Evolutionary conservation across 92 coral and sea anemone species (phyloP).

Genomic region (Actinernus sp.): DNA sequence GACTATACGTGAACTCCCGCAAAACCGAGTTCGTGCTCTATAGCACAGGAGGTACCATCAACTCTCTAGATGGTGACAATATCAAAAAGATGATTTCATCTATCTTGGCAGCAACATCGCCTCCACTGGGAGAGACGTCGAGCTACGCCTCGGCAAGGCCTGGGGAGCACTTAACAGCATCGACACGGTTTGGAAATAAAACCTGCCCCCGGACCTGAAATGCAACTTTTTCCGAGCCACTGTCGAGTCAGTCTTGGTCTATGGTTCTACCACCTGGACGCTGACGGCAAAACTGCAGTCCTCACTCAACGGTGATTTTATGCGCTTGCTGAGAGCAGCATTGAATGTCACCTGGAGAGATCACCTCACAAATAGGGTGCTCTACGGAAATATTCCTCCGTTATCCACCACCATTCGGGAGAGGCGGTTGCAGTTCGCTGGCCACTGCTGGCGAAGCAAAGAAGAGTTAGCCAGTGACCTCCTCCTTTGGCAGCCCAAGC

Average conservation of each 20-base stretch:
- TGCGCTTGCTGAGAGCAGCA: slow-evolving; percentile 39
- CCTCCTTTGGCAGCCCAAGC: not conserved
- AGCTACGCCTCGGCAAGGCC: slow-evolving; percentile 26
- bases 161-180: slow-evolving; percentile 34
- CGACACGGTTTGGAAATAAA: slow-evolving; percentile 24
- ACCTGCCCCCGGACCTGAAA: slow-evolving; percentile 23
- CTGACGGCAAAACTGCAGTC: slow-evolving; percentile 10
- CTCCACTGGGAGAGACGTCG: slow-evolving; percentile 39
- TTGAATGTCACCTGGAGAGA: too few species aligned
- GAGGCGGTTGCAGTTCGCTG: slow-evolving; percentile 4
- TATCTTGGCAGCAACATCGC: slow-evolving; percentile 36
- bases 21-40: slow-evolving; percentile 35
- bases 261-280: slow-evolving; percentile 43
- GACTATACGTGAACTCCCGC: slow-evolving; percentile 16
- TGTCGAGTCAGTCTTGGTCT: slow-evolving; percentile 17
- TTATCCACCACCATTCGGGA: not conserved
- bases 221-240: slow-evolving; percentile 18
- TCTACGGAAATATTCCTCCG: not conserved
- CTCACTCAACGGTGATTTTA: slow-evolving; percentile 3
- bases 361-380: too few species aligned
- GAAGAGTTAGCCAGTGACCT: not conserved
- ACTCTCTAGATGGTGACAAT: not conserved
- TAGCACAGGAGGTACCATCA: not conserved
- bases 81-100: not conserved
- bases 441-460: slow-evolving; percentile 13